phyloP scores from a whole-genome alignment of 2,888 invertebrate genomes.

The Phaedon cochleariae region DNA sequence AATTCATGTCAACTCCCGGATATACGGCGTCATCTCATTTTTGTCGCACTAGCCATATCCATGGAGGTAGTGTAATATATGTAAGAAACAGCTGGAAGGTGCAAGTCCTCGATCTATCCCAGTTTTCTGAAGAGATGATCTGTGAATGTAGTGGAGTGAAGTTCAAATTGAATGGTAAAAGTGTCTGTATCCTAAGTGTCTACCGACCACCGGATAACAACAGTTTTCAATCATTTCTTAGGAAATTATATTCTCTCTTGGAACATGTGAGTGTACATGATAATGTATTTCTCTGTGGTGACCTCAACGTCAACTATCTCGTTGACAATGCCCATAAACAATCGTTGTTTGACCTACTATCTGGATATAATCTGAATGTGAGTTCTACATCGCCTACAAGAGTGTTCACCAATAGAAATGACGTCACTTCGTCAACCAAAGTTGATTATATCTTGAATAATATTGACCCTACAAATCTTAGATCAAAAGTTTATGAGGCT shows the following conservation, averaged over 20 bases:
- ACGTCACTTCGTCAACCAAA: not conserved
- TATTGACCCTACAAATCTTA: not conserved
- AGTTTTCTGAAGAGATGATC: constrained; percentile 6
- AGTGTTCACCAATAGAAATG: not conserved
- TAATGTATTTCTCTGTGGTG: not conserved
- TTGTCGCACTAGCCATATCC: constrained; percentile 6
- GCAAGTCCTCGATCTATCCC: not conserved
- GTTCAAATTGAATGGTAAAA: not conserved
- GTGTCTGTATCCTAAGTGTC: not conserved
- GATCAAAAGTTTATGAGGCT: not conserved
- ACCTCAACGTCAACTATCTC: constrained; percentile 1
- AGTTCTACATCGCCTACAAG: constrained; percentile 1
- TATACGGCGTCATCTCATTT: not conserved
- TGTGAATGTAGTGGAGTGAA: constrained; percentile 5
- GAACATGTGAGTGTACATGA: constrained; percentile 8
- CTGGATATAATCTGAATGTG: not conserved
- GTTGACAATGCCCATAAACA: not conserved
- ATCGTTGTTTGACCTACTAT: not conserved
- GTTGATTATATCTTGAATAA: not conserved
- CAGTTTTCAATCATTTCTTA: not conserved
- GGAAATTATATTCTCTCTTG: not conserved
- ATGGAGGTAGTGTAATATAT: constrained; percentile 7
- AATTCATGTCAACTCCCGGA: constrained; percentile 4
- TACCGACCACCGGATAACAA: not conserved
- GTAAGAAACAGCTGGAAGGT: not conserved